Evolutionary conservation across 2,797 vertebrate genomes (phyloP), one percentile per base, ranked within the genome.

Genomic region (Mastacembelus armatus): DNA sequence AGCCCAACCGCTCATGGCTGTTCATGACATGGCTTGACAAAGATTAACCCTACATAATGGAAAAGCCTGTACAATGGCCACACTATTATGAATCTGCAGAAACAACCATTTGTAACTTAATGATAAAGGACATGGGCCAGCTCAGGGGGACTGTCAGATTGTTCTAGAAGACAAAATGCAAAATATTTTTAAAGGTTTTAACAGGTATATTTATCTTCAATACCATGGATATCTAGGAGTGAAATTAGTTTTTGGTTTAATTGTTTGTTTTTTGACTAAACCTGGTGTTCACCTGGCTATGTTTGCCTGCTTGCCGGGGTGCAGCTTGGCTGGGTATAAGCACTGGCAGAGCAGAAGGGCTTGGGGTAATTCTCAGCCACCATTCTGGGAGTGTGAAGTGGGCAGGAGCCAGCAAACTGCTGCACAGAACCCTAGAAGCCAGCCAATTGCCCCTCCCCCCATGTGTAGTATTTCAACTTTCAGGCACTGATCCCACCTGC

Each of bases 301-400:
- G 50, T 71, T 50, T 65, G 49, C 16, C 24, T 12, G 26, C n/a
- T 27, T 33, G 35, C 38, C 14, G 5, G 44, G 58, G 32, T 74
- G 68, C 57, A 63, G 66, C 40, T 50, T 69, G 48, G 55, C 45
- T 10, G 16, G 27, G 12, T 36, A n/a, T 36, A 36, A 18, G 43
- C 14, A 32, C 14, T 19, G 33, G 4, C 38, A 56, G 76, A 66
- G 73, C 56, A 33, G 40, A 50, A 21, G 21, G 60, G 47, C 62
- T 65, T 9, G 11, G 76, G 76, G 74, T 80, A 69, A 84, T 84
- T 49, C 63, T 71, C 39, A 16, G 19, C 15, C n/a, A 65, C 54
- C 63, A 59, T 40, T 32, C 61, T 51, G 64, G 56, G 57, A 57
- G 59, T 35, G 61, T 60, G 59, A 74, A 30, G 69, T 71, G 30